Conservation (phyloP, 2,888 invertebrate genomes). For the Heteromurus nitidus region DNA sequence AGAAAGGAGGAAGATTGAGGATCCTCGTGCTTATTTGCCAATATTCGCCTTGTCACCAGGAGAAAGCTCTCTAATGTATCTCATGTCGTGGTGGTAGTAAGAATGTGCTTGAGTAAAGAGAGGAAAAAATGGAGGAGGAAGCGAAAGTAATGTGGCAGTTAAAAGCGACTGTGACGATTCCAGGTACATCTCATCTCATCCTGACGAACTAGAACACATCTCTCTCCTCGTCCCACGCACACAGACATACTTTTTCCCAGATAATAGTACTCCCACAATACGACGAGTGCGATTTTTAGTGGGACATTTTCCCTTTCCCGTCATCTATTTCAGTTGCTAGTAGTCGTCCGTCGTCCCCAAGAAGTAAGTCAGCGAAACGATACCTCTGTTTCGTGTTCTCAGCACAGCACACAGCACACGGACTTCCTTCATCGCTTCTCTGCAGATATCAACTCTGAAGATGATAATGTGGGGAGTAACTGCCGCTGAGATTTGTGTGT, state of each 20-base stretch:
- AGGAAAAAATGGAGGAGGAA: constrained; percentile 36
- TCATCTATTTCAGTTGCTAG: too few species aligned
- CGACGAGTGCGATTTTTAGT: too few species aligned
- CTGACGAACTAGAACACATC: not conserved
- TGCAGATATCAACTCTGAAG: too few species aligned
- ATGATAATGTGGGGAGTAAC: too few species aligned
- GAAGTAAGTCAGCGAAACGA: too few species aligned
- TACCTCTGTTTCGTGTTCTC: too few species aligned
- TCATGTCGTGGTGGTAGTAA: constrained; percentile 5
- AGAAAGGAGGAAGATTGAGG: not conserved
- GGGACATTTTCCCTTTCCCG: too few species aligned
- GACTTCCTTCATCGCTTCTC: too few species aligned
- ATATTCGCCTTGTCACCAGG: constrained; percentile 29
- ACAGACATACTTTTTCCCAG: not conserved
- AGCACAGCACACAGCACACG: too few species aligned
- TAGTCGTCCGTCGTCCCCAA: too few species aligned
- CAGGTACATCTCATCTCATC: not conserved
- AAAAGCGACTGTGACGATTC: constrained; percentile 36
- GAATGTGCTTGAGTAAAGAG: not conserved
- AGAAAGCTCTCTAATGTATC: constrained; percentile 23
- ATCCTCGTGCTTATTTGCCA: constrained; percentile 30
- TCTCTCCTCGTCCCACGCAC: not conserved
- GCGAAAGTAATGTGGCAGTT: constrained; percentile 44
- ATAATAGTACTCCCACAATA: not conserved
- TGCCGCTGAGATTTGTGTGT: constrained; percentile 12